Evolutionary conservation across 2,113 vertebrate genomes (phyloP), one percentile per base, ranked within the genome.

Genomic region (Pavo muticus): DNA sequence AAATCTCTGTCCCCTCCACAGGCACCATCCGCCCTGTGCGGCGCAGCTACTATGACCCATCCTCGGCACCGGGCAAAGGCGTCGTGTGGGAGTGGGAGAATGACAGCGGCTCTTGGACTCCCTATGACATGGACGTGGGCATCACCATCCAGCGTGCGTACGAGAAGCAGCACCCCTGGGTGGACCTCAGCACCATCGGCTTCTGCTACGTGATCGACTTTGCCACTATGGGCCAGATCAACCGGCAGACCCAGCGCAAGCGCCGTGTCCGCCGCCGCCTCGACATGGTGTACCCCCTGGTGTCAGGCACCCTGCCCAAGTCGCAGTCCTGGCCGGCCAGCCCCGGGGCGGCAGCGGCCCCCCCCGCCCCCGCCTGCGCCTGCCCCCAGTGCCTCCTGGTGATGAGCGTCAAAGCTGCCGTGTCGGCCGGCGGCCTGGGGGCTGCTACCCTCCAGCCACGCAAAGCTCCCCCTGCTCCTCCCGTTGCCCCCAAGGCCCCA

Each of bases 321-420:
- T 97, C 98, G 5, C 98, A 98, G 97, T 98, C 98, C 9, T 98
- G 98, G 98, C 98, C 98, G 0, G 77, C 96, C 75, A 97, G 92
- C 90, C 96, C 97, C 1, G 96, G 95, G 2, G 17, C 20, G 0
- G 88, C 89, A 1, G 37, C 97, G 23, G 18, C 97, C 35, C 94
- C 98, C 54, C 96, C 97, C 5, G 82, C 97, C 74, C 45, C 98
- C 4, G 93, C 98, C 37, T 99, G 99, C 63, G 96, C 98, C 91
- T 99, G 99, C 86, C 98, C 98, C 42, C 99, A 99, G 96, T 99
- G 99, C 95, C 97, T 99, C 95, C 97, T 99, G 91, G 99, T 99
- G 90, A 98, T 98, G 52, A 99, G 98, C 0, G 98, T 99, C 86
- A 99, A 99, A 97, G 96, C 97, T 37, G 88, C 90, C 0, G 94